Evolutionary conservation across 2,888 invertebrate species (phyloP), one percentile per base, ranked within the genome.

Genomic region (Lasioglossum marginatum): DNA sequence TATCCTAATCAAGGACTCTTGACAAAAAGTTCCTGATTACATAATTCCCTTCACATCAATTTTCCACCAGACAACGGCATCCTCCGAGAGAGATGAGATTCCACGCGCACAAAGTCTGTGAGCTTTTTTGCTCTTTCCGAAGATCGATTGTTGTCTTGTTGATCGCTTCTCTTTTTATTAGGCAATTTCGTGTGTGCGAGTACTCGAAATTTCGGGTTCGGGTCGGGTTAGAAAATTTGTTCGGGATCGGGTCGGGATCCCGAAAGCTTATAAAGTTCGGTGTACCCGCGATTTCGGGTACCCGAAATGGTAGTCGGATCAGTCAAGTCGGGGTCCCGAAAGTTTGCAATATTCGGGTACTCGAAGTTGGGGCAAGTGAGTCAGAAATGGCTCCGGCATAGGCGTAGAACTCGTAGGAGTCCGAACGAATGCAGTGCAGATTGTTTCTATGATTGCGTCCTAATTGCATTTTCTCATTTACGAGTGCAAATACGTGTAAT

Each of bases 1-100:
- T 87, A 66, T 68, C 86, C 87, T 90, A 87, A 89, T 88, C 89
- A 89, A 88, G 87, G 82, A 74, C 86, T 23, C 66, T 66, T 48
- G 76, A 48, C 48, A 74, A 83, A 83, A 82, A 81, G 75, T 60
- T 31, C 71, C 66, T 79, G 81, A 84, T 81, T 86, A 84, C 78
- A 76, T 84, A 81, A 84, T 85, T 79, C 75, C 63, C 70, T 6
- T 27, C 52, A 71, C 57, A 79, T 83, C 75, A 63, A 84, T 82
- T 84, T 84, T 63, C 48, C 70, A 37, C 68, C 40, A n/a, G 83
- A 77, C 74, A 60, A 40, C 45, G 57, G 48, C 10, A n/a, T 45
- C 31, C 77, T 1, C 71, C 48, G 43, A 16, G 19, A 12, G 16
- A 63, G 57, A 63, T 27, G 71, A 37, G 14, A 52, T 31, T 66